Conservation (phyloP, 2,113 vertebrate species). For the Marmota flaviventris region DNA sequence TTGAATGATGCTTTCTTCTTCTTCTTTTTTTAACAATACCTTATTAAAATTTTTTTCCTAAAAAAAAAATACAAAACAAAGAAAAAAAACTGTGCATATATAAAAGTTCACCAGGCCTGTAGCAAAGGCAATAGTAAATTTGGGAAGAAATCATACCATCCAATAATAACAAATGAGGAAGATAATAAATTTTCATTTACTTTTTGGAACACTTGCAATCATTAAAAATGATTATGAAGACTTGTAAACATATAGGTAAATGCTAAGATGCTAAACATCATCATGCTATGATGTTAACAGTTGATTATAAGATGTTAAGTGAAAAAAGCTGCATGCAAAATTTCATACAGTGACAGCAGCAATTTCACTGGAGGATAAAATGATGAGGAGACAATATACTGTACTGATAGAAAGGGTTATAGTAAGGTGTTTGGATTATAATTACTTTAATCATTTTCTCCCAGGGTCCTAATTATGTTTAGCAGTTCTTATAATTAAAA, state of each 20-base stretch:
- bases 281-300: neutral
- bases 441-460: slow-evolving; percentile 60
- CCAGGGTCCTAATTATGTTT: slow-evolving; percentile 37
- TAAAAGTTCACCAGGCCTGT: neutral
- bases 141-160: neutral
- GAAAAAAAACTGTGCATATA: neutral
- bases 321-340: neutral
- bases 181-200: neutral
- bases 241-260: neutral
- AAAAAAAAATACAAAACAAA: neutral
- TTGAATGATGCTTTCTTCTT: neutral
- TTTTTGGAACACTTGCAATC: neutral
- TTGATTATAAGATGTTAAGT: neutral
- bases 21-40: neutral
- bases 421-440: neutral
- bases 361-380: neutral
- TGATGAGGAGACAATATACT: neutral
- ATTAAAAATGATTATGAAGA: neutral
- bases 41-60: neutral
- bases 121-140: neutral
- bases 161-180: neutral
- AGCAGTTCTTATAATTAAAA: slow-evolving; percentile 58
- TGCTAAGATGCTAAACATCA: neutral
- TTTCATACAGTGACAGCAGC: neutral
- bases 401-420: neutral